Base-by-base conservation (phyloP, 1,140 invertebrate genomes). In the Batillaria attramentaria region DNA sequence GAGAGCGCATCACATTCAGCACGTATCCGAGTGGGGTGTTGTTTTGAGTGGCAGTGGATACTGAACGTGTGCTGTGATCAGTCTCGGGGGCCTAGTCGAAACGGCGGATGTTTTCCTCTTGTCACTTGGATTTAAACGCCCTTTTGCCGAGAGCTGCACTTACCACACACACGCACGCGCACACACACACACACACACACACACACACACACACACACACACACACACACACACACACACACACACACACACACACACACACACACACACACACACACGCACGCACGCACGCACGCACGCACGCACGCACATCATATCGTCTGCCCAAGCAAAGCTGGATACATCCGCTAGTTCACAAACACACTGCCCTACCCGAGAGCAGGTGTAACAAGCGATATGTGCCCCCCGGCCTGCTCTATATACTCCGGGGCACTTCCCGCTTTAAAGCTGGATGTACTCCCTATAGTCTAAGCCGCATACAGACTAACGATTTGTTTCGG, bases 111-210 rank as follows among this genome's bases (percentile, higher is more conserved):
- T 20, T 54, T 54, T 54, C 18, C 18, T 20, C 50, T 2, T n/a
- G 50, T 1, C 18, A 3, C n/a, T 18, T 54, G 50, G 3, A 54
- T n/a, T 18, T n/a, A 54, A n/a, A 18, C 1, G 50, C 18, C 18
- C 18, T 0, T 20, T 2, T 20, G 3, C 50, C 1, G 50, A 54
- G 3, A 3, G 50, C 1, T 54, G 50, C n/a, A 20, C 18, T 54
- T 54, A 3, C 50, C 18, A 69, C 33, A 41, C 66, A 5, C 65
- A 68, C 65, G 31, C 31, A 68, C 31, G 65, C 65, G 37, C 65
- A 33, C 65, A 68, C 65, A 33, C 65, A 68, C 65, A 33, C 65
- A 39, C 65, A 33, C 65, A 68, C 65, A 33, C 31, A 68, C 65
- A 33, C 20, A 39, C 65, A 33, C 31, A 39, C 65, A 33, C 65